Evolutionary conservation across 1,140 invertebrate genomes (phyloP).

Genomic region (Heliconius nattereri): DNA sequence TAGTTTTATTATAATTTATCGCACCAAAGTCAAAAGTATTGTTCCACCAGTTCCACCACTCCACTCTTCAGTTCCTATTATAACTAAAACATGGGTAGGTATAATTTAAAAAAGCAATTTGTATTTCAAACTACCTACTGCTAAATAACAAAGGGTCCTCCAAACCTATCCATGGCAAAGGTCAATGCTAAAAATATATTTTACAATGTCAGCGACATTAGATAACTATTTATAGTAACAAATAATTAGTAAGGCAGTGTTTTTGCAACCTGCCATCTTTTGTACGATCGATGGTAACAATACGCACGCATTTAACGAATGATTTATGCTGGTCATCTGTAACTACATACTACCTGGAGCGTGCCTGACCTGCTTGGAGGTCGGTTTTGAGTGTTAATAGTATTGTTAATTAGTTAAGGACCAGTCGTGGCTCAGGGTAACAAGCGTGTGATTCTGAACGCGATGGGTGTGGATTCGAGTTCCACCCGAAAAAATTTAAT

Average conservation of each 20-base stretch:
- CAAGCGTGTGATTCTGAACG: too few relatives aligned
- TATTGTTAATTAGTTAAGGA: background rate
- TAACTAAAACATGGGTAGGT: too few relatives aligned
- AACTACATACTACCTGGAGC: background rate
- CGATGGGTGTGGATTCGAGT: too few relatives aligned
- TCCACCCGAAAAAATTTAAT: too few relatives aligned
- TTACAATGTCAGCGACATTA: background rate
- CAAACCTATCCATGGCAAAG: background rate
- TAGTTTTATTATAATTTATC: too few relatives aligned
- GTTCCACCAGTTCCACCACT: too few relatives aligned
- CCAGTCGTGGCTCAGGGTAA: too few relatives aligned
- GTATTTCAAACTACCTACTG: too few relatives aligned
- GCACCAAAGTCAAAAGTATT: too few relatives aligned
- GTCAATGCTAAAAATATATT: background rate
- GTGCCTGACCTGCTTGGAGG: too few relatives aligned
- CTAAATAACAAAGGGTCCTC: background rate
- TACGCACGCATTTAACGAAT: background rate
- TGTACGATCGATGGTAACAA: background rate
- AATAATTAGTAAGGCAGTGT: background rate
- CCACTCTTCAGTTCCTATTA: too few relatives aligned
- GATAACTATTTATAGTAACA: background rate
- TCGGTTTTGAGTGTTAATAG: background rate
- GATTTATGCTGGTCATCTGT: background rate
- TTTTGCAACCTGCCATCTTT: background rate
- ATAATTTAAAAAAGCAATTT: too few relatives aligned